A percentile compares a stretch with the other conserved stretches of the same genome.
phyloP scores from a whole-genome alignment of 2,888 invertebrate genomes.

The Hemithea aestivaria region DNA sequence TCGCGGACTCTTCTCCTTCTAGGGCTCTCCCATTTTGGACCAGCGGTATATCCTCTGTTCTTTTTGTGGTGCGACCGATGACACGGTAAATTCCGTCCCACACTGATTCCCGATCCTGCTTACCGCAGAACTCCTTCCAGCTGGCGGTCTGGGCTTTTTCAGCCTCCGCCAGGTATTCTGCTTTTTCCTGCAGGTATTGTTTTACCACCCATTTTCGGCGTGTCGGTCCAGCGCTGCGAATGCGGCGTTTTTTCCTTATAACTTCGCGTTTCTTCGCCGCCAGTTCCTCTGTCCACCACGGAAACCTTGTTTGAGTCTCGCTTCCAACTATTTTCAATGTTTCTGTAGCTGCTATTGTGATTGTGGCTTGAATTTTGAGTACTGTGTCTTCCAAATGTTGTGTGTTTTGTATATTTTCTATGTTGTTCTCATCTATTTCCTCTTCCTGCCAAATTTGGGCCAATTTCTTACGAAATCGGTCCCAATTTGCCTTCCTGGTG shows the following conservation, averaged over 20 bases:
- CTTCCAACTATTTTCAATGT: not conserved
- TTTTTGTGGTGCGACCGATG: constrained; percentile 3
- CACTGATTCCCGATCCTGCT: constrained; percentile 18
- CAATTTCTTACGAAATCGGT: too few species aligned
- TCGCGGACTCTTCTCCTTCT: constrained; percentile 7
- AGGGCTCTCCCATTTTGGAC: constrained; percentile 1
- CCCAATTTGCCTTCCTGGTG: constrained; percentile 16
- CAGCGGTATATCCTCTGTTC: constrained; percentile 1
- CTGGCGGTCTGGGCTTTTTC: constrained; percentile 3
- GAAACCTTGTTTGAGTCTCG: not conserved
- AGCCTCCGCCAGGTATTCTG: constrained; percentile 1
- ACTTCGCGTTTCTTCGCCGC: not conserved
- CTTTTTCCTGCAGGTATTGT: constrained; percentile 7
- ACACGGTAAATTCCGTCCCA: constrained; percentile 12
- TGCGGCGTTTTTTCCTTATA: not conserved
- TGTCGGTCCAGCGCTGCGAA: constrained; percentile 3
- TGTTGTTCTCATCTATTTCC: too few species aligned
- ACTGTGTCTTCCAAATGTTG: not conserved
- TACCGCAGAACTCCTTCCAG: constrained; percentile 18
- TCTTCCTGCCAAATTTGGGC: too few species aligned
- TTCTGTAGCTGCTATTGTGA: not conserved
- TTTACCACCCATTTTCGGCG: constrained; percentile 4
- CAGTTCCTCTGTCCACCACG: constrained; percentile 11
- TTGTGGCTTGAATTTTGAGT: not conserved
- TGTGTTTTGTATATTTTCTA: too few species aligned